phyloP scores from a whole-genome alignment of 2,888 invertebrate species.

The Trachelus iudaicus region DNA sequence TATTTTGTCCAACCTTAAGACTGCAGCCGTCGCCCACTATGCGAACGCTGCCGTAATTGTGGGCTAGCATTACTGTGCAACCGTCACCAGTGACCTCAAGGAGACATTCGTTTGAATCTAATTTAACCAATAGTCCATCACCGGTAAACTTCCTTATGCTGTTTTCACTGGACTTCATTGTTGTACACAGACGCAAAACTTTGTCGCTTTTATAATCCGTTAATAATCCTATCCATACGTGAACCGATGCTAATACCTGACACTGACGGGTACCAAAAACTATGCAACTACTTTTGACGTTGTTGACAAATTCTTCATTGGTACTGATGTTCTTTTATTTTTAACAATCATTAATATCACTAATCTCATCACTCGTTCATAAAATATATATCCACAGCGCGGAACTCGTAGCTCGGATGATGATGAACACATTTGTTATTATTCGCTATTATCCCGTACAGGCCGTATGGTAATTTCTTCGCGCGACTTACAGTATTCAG shows the following conservation, averaged over 20 bases:
- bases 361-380: neutral
- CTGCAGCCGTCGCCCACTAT: constrained; percentile 56
- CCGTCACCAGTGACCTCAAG: constrained; percentile 54
- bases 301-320: neutral
- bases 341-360: neutral
- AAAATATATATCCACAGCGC: neutral
- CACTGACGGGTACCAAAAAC: neutral
- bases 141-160: constrained; percentile 35
- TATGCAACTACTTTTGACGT: neutral
- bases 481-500: neutral
- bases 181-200: neutral
- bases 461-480: neutral
- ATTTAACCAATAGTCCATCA: constrained; percentile 46
- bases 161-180: neutral
- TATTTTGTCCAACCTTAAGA: constrained; percentile 44
- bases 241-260: neutral
- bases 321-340: neutral
- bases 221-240: neutral
- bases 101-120: constrained; percentile 40
- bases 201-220: neutral
- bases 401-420: neutral
- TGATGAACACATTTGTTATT: neutral
- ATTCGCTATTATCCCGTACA: neutral
- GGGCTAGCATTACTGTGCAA: constrained; percentile 42
- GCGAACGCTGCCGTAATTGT: constrained; percentile 47